phyloP scores from a whole-genome alignment of 2,797 vertebrate genomes.

The Erpetoichthys calabaricus region DNA sequence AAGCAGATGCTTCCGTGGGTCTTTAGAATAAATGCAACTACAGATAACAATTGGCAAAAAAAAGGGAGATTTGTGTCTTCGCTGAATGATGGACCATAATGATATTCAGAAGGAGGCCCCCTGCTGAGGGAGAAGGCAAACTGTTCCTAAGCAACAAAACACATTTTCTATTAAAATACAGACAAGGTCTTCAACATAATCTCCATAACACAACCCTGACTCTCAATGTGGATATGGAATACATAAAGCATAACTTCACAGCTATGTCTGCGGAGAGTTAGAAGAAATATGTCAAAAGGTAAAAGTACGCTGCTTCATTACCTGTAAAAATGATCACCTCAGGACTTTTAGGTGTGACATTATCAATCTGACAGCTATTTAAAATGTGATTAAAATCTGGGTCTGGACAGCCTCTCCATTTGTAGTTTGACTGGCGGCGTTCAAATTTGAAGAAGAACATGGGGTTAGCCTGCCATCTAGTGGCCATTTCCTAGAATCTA shows the following conservation, averaged over 20 bases:
- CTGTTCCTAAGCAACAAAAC: slow-evolving; percentile 63
- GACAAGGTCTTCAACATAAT: slow-evolving; percentile 48
- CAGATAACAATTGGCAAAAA: slow-evolving; percentile 50
- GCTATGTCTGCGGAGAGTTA: slow-evolving; percentile 11
- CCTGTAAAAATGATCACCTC: no score
- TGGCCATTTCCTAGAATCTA: slow-evolving; percentile 15
- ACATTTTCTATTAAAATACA: slow-evolving; percentile 34
- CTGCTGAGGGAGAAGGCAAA: slow-evolving; percentile 40
- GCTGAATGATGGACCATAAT: slow-evolving; percentile 37
- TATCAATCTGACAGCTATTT: not conserved
- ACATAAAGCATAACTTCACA: slow-evolving; percentile 10
- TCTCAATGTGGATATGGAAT: slow-evolving; percentile 34
- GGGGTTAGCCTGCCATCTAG: slow-evolving; percentile 38
- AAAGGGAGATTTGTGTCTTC: slow-evolving; percentile 37
- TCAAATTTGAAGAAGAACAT: not conserved
- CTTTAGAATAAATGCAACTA: slow-evolving; percentile 24
- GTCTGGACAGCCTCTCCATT: slow-evolving; percentile 1
- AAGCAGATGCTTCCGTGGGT: slow-evolving; percentile 24
- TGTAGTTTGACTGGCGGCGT: not conserved
- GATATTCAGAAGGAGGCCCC: slow-evolving; percentile 49
- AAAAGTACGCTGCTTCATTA: no score
- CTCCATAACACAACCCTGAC: slow-evolving; percentile 28
- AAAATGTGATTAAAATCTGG: not conserved
- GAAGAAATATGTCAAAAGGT: no score
- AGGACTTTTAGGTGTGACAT: no score